phyloP scores from a whole-genome alignment of 1,140 invertebrate genomes.

The Aphelinus atriplicis region DNA sequence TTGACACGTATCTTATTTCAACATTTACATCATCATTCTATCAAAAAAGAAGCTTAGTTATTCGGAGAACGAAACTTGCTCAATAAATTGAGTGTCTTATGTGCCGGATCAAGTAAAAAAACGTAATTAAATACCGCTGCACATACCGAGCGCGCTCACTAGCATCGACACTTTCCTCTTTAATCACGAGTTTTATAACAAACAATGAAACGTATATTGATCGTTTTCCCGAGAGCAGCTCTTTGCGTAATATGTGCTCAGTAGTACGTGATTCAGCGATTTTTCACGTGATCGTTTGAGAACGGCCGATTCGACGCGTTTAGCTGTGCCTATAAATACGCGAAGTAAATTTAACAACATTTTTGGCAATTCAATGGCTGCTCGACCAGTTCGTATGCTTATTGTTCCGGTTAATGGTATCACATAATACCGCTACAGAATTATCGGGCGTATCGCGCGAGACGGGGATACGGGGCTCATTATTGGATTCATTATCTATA shows the following conservation, averaged over 20 bases:
- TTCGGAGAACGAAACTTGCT: not conserved
- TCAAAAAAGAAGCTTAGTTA: too few relatives aligned
- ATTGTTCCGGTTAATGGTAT: not conserved
- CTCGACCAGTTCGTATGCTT: not conserved
- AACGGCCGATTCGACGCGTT: too few relatives aligned
- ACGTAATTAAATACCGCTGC: not conserved
- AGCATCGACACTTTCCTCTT: not conserved
- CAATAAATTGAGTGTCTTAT: not conserved
- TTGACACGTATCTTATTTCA: too few relatives aligned
- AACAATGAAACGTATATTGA: not conserved
- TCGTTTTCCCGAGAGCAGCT: not conserved
- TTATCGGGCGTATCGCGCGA: too few relatives aligned
- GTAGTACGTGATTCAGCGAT: too few relatives aligned
- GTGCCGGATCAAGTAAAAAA: not conserved
- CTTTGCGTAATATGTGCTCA: not conserved
- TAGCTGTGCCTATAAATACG: not conserved
- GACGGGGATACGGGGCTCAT: too few relatives aligned
- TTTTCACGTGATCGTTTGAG: too few relatives aligned
- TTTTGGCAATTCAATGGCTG: conserved; percentile 6
- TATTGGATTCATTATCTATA: too few relatives aligned
- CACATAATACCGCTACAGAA: too few relatives aligned
- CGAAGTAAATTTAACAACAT: not conserved
- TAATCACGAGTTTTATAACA: not conserved
- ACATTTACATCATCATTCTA: too few relatives aligned
- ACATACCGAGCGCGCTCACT: too few relatives aligned